Conservation (phyloP, 2,888 invertebrate genomes). For the Pardosa pseudoannulata region DNA sequence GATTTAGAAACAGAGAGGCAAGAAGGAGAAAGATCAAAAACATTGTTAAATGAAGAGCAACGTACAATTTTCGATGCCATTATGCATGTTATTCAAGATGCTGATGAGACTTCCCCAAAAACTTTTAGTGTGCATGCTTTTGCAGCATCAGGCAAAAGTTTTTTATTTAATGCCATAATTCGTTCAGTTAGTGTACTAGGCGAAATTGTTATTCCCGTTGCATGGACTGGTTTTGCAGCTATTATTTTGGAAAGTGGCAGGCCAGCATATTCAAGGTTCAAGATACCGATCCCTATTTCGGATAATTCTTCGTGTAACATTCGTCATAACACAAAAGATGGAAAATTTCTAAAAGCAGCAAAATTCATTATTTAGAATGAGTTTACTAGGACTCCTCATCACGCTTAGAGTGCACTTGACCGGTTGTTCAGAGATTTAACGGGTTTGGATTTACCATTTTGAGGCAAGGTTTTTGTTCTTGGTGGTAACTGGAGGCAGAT, state of each 20-base stretch:
- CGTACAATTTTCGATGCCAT: too few relatives aligned
- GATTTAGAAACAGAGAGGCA: too few relatives aligned
- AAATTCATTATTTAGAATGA: slow-evolving; percentile 42
- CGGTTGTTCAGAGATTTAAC: slow-evolving; percentile 41
- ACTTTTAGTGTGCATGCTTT: not conserved
- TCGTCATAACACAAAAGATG: not conserved
- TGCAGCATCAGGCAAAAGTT: not conserved
- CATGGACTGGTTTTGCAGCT: not conserved
- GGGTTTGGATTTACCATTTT: slow-evolving; percentile 31
- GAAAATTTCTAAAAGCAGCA: not conserved
- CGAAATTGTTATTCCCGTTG: not conserved
- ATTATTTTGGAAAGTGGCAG: not conserved
- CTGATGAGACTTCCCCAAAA: too few relatives aligned
- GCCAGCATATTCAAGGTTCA: not conserved
- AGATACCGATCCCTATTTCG: slow-evolving; percentile 4
- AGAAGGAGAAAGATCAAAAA: too few relatives aligned
- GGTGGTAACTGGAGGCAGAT: slow-evolving; percentile 67
- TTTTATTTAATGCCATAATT: too few relatives aligned
- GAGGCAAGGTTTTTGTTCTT: slow-evolving; percentile 48
- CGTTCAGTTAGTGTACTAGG: not conserved
- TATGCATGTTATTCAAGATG: too few relatives aligned
- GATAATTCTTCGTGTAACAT: not conserved
- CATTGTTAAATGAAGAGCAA: too few relatives aligned
- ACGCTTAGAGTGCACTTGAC: slow-evolving; percentile 12
- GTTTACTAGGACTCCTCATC: slow-evolving; percentile 32